Evolutionary conservation across 2,888 invertebrate species (phyloP).

Genomic region (Zonitis immaculata): DNA sequence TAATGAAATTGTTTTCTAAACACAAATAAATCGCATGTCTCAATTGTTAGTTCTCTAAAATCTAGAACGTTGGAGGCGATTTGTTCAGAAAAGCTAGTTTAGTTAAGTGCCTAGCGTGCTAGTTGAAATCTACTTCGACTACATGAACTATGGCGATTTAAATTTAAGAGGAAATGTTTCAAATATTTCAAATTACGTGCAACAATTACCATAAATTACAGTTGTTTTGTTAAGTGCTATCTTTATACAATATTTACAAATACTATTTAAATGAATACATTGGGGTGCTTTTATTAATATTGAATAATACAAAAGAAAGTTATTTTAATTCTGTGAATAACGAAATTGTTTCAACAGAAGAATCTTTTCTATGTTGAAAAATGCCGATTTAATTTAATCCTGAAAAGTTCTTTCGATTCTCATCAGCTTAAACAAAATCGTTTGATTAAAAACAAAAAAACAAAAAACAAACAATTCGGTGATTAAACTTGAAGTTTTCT

Average conservation of each 20-base stretch:
- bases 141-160: constrained; percentile 10
- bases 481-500: constrained; percentile 8
- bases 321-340: neutral
- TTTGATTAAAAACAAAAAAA: too few species aligned
- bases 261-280: neutral
- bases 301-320: neutral
- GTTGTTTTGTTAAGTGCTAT: constrained; percentile 3
- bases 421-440: neutral
- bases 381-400: neutral
- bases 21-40: neutral
- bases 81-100: neutral
- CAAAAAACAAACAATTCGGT: neutral
- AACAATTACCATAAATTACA: constrained; percentile 14
- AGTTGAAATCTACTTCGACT: constrained; percentile 5
- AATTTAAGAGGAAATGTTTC: constrained; percentile 14
- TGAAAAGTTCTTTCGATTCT: neutral
- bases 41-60: neutral
- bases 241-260: constrained; percentile 3
- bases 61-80: neutral
- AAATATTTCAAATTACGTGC: constrained; percentile 15
- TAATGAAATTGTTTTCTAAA: neutral
- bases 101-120: constrained; percentile 11
- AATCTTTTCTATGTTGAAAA: neutral
- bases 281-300: neutral
- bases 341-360: neutral